Base-by-base conservation (phyloP, 2,113 vertebrate genomes). In the Prunella himalayana region DNA sequence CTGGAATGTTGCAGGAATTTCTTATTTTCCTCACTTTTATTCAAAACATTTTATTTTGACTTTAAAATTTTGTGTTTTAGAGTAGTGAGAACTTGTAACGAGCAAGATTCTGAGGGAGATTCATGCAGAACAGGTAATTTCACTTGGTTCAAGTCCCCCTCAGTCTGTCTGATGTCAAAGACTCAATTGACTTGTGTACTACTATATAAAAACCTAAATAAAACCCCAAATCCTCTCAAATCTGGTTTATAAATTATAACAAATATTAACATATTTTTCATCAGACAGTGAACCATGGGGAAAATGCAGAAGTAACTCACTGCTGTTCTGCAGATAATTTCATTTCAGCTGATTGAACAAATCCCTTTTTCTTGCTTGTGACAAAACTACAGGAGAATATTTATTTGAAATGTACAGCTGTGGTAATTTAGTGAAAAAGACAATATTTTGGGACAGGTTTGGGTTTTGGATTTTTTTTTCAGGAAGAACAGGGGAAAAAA, bases 301-400 rank as follows among this genome's bases (percentile, higher is more conserved):
- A 86, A 91, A 90, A 88, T 21, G 39, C 82, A 3, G 8, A 64
- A 77, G 33, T 20, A 78, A 86, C 69, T 88, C 82, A 10, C 19
- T 44, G 60, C 64, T 84, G 50, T 15, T 64, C 63, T 75, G 72
- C 37, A 53, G 51, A 81, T 68, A 66, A 78, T 86, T 95, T 87
- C 33, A 88, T 81, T 92, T 72, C 95, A 80, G 66, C 45, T 90
- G 86, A 92, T 51, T 45, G 90, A 97, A 93, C 39, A 81, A 95
- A 88, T 50, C 71, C 54, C 35, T 63, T 88, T 86, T 66, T 45
- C 79, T 65, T 77, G n/a, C 17, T 41, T 86, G 63, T 86, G 82
- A 78, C 68, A 92, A 45, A 86, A 69, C 27, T 42, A 14, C 3
- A 73, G 60, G 37, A 80, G 63, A 69, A 69, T 54, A 59, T 45